Evolutionary conservation across 2,113 vertebrate species (phyloP).

Genomic region (Nibea coibor): DNA sequence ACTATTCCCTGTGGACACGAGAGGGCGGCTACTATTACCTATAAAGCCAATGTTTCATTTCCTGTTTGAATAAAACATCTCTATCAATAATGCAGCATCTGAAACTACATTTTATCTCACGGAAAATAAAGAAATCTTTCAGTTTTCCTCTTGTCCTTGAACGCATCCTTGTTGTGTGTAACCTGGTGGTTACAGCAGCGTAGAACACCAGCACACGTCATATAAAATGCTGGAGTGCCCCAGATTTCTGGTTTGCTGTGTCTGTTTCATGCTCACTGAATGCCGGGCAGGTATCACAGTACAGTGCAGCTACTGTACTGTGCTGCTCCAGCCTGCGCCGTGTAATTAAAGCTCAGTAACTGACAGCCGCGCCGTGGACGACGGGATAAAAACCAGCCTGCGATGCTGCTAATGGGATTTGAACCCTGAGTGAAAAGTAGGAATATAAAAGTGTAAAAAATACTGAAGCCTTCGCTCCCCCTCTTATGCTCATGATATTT

Average conservation of each 20-base stretch:
- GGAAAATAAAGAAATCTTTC: neutral
- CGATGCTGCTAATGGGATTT: neutral
- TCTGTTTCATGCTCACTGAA: constrained; percentile 42
- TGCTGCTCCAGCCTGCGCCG: neutral
- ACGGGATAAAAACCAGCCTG: neutral
- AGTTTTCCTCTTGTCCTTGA: no score
- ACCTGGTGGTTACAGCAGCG: constrained; percentile 2
- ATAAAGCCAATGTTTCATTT: constrained; percentile 43
- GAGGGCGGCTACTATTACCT: constrained; percentile 25
- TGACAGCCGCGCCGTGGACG: neutral
- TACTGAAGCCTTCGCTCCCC: no score
- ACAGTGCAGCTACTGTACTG: constrained; percentile 1
- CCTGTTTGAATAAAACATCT: constrained; percentile 58
- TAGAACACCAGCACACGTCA: constrained; percentile 6
- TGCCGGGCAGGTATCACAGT: constrained; percentile 30
- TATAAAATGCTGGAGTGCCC: constrained; percentile 38
- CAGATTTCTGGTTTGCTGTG: constrained; percentile 41
- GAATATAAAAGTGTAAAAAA: no score
- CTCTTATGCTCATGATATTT: no score
- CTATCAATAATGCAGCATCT: constrained; percentile 38
- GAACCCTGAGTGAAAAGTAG: neutral
- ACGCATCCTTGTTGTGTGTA: neutral
- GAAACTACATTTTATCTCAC: constrained; percentile 1
- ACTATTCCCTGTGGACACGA: neutral
- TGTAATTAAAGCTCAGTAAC: constrained; percentile 16